These are phyloP conservation scores for Trisateles emortualis DNA, from an alignment of 2,888 invertebrate genomes.

Conservation along the genomic window DNA sequence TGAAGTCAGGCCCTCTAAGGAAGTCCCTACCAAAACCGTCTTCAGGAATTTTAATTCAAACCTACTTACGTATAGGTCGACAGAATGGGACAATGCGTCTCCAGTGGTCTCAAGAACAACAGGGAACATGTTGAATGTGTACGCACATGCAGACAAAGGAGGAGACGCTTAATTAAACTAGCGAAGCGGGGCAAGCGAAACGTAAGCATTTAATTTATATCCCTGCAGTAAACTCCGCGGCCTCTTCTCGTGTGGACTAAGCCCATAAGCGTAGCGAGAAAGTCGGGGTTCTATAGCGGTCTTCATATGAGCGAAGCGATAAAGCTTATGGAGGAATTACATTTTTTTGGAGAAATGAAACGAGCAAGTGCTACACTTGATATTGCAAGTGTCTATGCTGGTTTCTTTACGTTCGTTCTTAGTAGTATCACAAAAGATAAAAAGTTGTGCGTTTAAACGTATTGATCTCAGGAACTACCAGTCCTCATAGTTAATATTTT, in stretches of 20 bases:
- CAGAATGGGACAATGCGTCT: conserved; percentile 53
- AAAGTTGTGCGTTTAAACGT: no score
- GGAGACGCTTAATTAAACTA: conserved; percentile 85
- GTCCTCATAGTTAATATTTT: no score
- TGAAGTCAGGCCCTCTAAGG: not conserved
- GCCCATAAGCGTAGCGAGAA: conserved; percentile 57
- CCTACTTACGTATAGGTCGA: conserved; percentile 35
- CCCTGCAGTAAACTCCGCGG: conserved; percentile 85
- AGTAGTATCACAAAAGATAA: no score
- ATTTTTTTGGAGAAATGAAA: no score
- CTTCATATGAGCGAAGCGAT: not conserved
- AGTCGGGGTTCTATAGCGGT: not conserved
- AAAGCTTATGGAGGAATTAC: no score
- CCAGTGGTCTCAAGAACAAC: conserved; percentile 68
- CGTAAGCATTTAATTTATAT: conserved; percentile 87
- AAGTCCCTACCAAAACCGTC: conserved; percentile 1
- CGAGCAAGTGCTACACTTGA: no score
- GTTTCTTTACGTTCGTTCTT: no score
- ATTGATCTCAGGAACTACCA: no score
- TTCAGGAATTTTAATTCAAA: conserved; percentile 44
- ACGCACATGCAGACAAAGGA: conserved; percentile 82
- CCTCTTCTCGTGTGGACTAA: conserved; percentile 66
- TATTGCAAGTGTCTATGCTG: no score
- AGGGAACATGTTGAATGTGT: conserved; percentile 77
- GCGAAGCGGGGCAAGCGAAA: conserved; percentile 82